Evolutionary conservation across 2,888 invertebrate genomes (phyloP).

Genomic region (Caenorhabditis becei): DNA sequence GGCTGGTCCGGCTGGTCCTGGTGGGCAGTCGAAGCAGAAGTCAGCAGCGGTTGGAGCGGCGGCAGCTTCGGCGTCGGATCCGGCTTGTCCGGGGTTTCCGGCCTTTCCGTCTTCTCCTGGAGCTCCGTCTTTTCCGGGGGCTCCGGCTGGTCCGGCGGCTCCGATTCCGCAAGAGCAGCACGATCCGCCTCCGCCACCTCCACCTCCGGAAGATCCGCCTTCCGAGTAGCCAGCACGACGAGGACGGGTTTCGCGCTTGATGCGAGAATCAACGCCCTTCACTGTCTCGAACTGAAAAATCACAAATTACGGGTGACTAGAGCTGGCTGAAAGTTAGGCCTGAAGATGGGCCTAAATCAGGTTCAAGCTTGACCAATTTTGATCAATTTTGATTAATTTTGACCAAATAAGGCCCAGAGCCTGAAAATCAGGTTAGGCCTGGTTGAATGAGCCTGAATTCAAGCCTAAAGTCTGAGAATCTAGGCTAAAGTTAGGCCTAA

Average conservation of each 20-base stretch:
- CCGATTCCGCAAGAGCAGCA: slow-evolving; percentile 75
- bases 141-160: slow-evolving; percentile 73
- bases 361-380: no score
- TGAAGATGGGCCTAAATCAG: no score
- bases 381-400: no score
- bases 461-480: no score
- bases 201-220: slow-evolving; percentile 51
- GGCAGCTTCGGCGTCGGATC: slow-evolving; percentile 64
- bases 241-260: slow-evolving; percentile 64
- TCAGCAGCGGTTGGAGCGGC: slow-evolving; percentile 64
- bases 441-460: no score
- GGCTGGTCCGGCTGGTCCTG: slow-evolving; percentile 73
- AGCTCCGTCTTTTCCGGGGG: slow-evolving; percentile 68
- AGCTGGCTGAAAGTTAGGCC: no score
- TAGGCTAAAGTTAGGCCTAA: no score
- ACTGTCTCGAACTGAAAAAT: slow-evolving; percentile 64
- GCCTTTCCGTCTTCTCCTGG: slow-evolving; percentile 74
- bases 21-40: slow-evolving; percentile 76
- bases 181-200: slow-evolving; percentile 63
- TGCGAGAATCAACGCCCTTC: slow-evolving; percentile 67
- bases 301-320: no score
- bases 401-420: no score
- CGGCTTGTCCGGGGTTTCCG: slow-evolving; percentile 72
- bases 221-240: slow-evolving; percentile 59
- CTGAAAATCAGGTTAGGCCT: no score